These are phyloP conservation scores for Diorhabda sublineata DNA, from an alignment of 1,140 invertebrate genomes.

Conservation along the genomic window DNA sequence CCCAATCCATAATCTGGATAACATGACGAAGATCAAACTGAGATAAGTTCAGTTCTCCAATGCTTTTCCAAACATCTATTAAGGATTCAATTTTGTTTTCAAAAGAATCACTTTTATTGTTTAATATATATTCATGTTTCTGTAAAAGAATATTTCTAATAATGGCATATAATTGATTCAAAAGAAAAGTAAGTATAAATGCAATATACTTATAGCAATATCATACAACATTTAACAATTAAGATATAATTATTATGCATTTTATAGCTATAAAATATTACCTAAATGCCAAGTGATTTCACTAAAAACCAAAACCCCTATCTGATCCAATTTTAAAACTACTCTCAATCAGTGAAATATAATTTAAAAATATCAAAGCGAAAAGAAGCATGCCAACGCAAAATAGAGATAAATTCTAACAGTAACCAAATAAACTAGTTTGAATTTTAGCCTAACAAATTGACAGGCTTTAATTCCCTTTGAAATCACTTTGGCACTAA, in stretches of 20 bases:
- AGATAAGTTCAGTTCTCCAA: conserved; percentile 32
- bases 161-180: no score
- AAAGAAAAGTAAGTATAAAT: no score
- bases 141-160: conserved; percentile 33
- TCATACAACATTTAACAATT: no score
- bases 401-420: not conserved
- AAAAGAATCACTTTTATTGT: conserved; percentile 37
- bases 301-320: not conserved
- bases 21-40: conserved; percentile 37
- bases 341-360: no score
- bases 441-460: no score
- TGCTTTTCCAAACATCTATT: conserved; percentile 43
- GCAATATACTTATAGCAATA: no score
- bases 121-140: conserved; percentile 42
- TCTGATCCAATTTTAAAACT: no score
- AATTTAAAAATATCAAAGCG: not conserved
- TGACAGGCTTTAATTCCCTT: conserved; percentile 14
- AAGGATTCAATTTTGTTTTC: conserved; percentile 39
- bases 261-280: no score
- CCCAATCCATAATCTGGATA: conserved; percentile 42
- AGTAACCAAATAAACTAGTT: not conserved
- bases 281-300: not conserved
- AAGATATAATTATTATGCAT: no score
- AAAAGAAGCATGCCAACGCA: not conserved
- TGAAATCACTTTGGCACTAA: conserved; percentile 34